Percentiles rank a stretch among this genome's conserved stretches.
Evolutionary conservation across 2,113 vertebrate genomes (phyloP).

Genomic region (Eptesicus fuscus): DNA sequence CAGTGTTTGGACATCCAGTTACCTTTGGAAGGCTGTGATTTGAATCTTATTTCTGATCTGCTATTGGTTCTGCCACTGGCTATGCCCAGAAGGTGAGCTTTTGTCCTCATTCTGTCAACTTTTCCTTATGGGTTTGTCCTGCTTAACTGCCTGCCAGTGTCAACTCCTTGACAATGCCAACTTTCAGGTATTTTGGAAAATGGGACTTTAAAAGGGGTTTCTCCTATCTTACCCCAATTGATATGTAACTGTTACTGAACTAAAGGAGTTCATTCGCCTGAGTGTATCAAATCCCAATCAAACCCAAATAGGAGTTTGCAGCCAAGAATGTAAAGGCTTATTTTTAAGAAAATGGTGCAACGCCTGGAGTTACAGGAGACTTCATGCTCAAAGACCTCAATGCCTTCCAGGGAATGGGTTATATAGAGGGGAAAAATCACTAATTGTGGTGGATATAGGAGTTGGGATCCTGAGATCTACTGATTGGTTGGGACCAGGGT

Average conservation of each 20-base stretch:
- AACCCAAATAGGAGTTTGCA: background rate
- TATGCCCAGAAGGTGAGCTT: background rate
- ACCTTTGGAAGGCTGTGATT: background rate
- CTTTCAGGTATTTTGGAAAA: slow-evolving; percentile 18
- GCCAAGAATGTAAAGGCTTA: background rate
- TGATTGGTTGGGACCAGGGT: background rate
- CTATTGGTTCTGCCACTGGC: background rate
- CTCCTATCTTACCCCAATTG: background rate
- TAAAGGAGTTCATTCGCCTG: background rate
- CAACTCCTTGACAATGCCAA: background rate
- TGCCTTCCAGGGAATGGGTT: background rate
- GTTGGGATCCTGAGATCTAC: background rate
- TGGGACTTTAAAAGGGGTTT: background rate
- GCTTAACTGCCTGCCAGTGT: too few species aligned
- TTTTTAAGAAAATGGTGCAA: background rate
- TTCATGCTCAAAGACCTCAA: background rate
- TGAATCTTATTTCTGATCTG: background rate
- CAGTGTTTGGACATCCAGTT: background rate
- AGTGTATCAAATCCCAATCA: background rate
- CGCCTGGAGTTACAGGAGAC: background rate
- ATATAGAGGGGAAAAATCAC: background rate
- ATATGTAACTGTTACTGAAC: background rate
- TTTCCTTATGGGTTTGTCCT: background rate
- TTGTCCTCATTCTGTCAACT: background rate
- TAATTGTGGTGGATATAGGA: background rate